Conservation (phyloP, 2,797 vertebrate genomes). For the Hemitrygon akajei region DNA sequence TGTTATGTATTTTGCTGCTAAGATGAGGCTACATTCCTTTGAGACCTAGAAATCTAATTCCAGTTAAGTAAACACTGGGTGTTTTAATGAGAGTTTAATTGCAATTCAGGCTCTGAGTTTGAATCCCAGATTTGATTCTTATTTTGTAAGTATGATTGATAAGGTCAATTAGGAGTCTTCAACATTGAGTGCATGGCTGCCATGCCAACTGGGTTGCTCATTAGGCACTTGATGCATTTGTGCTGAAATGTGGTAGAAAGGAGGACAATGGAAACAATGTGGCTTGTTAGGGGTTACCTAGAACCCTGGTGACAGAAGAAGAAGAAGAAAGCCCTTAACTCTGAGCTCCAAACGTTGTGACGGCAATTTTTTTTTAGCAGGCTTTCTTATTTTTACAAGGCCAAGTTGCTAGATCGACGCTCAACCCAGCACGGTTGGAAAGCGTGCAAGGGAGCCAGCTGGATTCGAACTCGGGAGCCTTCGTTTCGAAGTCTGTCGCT, state of each 20-base stretch:
- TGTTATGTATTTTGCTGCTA: neutral
- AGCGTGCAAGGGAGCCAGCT: no score
- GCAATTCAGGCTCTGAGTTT: neutral
- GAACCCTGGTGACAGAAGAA: no score
- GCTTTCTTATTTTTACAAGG: no score
- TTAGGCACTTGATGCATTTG: neutral
- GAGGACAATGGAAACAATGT: neutral
- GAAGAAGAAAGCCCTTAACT: no score
- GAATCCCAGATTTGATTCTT: neutral
- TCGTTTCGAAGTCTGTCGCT: no score
- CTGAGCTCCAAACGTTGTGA: no score
- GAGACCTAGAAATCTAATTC: constrained; percentile 21
- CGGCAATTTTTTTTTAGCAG: no score
- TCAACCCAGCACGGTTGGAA: no score
- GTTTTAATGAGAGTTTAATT: neutral
- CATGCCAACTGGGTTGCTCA: neutral
- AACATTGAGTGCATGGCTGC: neutral
- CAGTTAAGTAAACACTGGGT: constrained; percentile 17
- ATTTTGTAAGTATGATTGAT: neutral
- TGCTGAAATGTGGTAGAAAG: neutral
- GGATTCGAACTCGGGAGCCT: no score
- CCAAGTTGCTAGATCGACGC: no score
- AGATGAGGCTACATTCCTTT: neutral
- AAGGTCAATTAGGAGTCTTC: neutral
- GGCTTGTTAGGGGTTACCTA: neutral